A percentile compares a stretch with the other conserved stretches of the same genome.
Conservation (phyloP, 2,888 invertebrate species). For the Bombylius major region DNA sequence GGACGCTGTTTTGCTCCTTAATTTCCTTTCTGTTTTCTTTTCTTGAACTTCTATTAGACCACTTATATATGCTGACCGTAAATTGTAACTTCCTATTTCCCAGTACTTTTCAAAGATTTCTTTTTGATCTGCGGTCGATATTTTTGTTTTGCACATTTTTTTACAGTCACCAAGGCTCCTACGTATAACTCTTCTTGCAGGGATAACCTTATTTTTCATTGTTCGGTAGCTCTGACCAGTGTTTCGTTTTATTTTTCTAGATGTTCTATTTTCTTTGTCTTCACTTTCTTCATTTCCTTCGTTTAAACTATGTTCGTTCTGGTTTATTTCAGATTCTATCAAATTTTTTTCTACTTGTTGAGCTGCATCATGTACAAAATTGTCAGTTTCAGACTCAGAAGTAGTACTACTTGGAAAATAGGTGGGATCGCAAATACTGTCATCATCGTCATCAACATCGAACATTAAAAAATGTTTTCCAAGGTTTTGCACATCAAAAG, state of each 20-base stretch:
- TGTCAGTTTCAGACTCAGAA: neutral
- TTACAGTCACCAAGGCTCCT: neutral
- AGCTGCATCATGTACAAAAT: neutral
- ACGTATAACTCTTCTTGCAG: neutral
- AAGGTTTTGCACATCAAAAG: no score
- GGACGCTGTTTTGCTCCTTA: neutral
- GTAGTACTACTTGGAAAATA: neutral
- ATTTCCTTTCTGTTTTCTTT: neutral
- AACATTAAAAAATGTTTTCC: no score
- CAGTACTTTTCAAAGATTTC: neutral
- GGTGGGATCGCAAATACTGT: neutral
- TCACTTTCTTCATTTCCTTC: neutral
- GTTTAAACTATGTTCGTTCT: neutral
- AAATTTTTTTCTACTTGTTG: neutral
- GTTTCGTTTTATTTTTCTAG: neutral
- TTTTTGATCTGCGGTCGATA: neutral
- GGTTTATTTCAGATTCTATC: neutral
- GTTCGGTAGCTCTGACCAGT: neutral
- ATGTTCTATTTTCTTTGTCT: neutral
- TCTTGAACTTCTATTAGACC: neutral
- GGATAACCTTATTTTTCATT: neutral
- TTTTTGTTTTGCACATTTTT: neutral
- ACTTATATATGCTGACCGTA: neutral
- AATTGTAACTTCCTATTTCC: neutral
- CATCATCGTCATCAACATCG: neutral